A percentile compares a stretch with the other conserved stretches of the same genome.
These are phyloP conservation scores for Dione juno DNA, from an alignment of 2,888 invertebrate species.

Conservation along the genomic window DNA sequence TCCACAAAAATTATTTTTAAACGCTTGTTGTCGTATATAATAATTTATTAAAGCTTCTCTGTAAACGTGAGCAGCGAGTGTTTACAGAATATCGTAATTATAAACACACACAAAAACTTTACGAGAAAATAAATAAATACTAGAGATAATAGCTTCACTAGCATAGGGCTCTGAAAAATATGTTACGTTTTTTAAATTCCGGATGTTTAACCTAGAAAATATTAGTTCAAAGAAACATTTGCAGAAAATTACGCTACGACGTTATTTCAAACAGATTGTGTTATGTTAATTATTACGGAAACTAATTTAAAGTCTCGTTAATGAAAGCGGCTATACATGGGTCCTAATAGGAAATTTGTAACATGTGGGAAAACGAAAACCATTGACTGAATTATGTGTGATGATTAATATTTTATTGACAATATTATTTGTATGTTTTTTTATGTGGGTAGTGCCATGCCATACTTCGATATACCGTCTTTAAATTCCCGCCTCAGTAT, in stretches of 20 bases:
- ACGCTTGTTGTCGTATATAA: conserved; percentile 38
- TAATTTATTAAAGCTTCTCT: conserved; percentile 40
- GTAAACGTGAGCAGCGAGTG: conserved; percentile 41
- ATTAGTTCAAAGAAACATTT: conserved; percentile 6
- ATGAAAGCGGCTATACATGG: background rate
- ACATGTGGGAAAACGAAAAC: background rate
- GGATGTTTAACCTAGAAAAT: conserved; percentile 11
- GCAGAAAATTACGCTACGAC: background rate
- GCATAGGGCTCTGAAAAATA: conserved; percentile 15
- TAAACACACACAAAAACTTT: conserved; percentile 40
- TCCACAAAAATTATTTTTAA: conserved; percentile 41
- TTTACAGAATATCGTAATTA: conserved; percentile 43
- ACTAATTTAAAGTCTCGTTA: background rate
- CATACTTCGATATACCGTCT: conserved; percentile 35
- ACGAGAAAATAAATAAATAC: conserved; percentile 42
- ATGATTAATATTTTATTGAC: no score
- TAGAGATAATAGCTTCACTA: conserved; percentile 24
- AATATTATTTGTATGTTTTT: no score
- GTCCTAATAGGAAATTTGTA: background rate
- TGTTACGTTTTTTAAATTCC: conserved; percentile 7
- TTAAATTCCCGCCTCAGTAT: conserved; percentile 28
- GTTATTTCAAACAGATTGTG: background rate
- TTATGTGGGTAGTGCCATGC: no score
- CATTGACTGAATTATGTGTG: background rate
- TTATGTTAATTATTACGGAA: background rate